A percentile compares a stretch with the other conserved stretches of the same genome.
Evolutionary conservation across 2,888 invertebrate genomes (phyloP).

Genomic region (Catocala sponsa): DNA sequence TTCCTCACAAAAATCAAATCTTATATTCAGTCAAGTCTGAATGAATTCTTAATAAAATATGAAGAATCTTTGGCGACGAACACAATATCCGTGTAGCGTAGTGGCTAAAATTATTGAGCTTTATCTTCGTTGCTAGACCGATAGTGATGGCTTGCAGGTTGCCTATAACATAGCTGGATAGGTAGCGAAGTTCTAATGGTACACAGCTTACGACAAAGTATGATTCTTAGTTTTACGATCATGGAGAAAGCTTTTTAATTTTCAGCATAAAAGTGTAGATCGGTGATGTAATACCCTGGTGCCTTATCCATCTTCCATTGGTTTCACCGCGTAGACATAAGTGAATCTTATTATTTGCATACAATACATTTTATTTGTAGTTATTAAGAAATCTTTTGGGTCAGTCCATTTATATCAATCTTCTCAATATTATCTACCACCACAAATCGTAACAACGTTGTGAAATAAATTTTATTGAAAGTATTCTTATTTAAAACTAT

Average conservation of each 20-base stretch:
- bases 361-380: constrained; percentile 29
- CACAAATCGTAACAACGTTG: constrained; percentile 10
- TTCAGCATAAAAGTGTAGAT: constrained; percentile 19
- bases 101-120: too few relatives aligned
- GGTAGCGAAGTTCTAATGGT: neutral
- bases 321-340: constrained; percentile 49
- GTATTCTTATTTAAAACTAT: too few relatives aligned
- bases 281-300: constrained; percentile 60
- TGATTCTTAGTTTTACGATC: too few relatives aligned
- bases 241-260: constrained; percentile 5
- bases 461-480: neutral
- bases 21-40: too few relatives aligned
- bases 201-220: constrained; percentile 20
- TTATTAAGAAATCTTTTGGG: constrained; percentile 13
- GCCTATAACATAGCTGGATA: too few relatives aligned
- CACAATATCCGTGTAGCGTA: too few relatives aligned
- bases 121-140: too few relatives aligned
- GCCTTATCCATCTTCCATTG: constrained; percentile 76
- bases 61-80: too few relatives aligned
- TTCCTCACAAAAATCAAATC: too few relatives aligned
- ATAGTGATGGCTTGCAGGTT: too few relatives aligned
- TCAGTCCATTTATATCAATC: constrained; percentile 15
- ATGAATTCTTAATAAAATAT: too few relatives aligned
- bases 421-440: constrained; percentile 1
- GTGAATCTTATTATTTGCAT: constrained; percentile 51